These are phyloP conservation scores for Caenorhabditis drosophilae DNA, from an alignment of 2,888 invertebrate species.

Conservation along the genomic window DNA sequence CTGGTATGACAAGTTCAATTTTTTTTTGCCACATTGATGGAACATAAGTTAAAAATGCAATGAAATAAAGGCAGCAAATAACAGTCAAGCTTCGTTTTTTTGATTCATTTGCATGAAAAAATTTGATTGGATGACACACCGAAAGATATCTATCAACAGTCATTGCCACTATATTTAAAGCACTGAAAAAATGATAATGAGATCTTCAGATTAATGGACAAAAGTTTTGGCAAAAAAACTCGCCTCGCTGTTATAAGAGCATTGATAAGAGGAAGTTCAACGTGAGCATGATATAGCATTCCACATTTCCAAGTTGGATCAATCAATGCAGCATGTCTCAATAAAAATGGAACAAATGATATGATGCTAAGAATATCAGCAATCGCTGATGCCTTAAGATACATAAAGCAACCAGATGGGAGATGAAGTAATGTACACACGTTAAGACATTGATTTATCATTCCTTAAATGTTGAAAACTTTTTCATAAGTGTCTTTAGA, in stretches of 20 bases:
- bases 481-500: not conserved
- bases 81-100: conserved; percentile 68
- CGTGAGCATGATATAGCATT: conserved; percentile 73
- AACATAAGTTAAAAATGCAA: conserved; percentile 70
- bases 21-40: conserved; percentile 71
- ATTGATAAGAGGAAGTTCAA: conserved; percentile 72
- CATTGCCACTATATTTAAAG: conserved; percentile 72
- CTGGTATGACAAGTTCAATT: conserved; percentile 29
- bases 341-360: conserved; percentile 74
- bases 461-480: conserved; percentile 50
- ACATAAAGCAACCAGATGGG: conserved; percentile 56
- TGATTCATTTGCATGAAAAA: conserved; percentile 67
- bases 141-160: conserved; percentile 72
- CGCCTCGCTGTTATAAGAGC: conserved; percentile 71
- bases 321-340: conserved; percentile 53
- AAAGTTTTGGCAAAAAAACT: not conserved
- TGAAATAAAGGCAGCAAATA: conserved; percentile 69
- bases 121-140: conserved; percentile 69
- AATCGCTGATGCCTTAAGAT: conserved; percentile 77
- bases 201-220: not conserved
- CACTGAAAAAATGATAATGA: conserved; percentile 57
- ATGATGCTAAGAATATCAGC: conserved; percentile 79
- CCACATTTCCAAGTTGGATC: conserved; percentile 73
- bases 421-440: conserved; percentile 67
- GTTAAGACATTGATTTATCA: conserved; percentile 68